Conservation (phyloP, 2,113 vertebrate species). For the Rhegmatorhina hoffmannsi region DNA sequence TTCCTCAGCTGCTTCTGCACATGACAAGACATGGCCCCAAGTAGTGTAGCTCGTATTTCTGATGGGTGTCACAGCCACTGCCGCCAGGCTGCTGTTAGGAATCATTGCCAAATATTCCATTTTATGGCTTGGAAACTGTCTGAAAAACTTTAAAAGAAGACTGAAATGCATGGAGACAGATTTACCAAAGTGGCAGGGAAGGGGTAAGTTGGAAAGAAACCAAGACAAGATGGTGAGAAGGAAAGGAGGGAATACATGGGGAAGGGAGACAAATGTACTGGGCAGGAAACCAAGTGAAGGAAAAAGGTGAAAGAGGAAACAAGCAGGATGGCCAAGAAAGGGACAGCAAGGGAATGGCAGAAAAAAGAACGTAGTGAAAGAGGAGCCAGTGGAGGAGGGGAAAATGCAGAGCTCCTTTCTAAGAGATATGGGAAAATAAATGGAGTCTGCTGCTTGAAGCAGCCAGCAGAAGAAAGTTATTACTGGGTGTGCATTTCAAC, state of each 20-base stretch:
- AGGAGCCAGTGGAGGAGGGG: background rate
- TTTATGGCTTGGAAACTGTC: background rate
- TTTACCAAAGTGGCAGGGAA: background rate
- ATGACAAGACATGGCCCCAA: background rate
- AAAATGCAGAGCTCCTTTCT: background rate
- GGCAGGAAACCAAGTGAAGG: slow-evolving; percentile 6
- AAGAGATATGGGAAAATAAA: slow-evolving; percentile 39
- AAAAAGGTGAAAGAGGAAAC: background rate
- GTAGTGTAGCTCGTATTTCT: background rate
- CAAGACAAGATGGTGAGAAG: background rate
- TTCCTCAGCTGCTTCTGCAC: background rate
- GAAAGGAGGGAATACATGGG: background rate
- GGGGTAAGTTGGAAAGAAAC: background rate
- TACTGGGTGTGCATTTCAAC: background rate
- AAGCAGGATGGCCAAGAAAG: slow-evolving; percentile 9
- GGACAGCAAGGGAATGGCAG: background rate
- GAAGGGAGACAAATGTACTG: background rate
- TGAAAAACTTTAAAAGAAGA: background rate
- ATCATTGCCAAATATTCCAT: background rate
- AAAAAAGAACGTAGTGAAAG: background rate
- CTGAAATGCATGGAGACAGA: background rate
- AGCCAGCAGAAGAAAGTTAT: background rate
- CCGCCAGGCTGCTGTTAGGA: background rate
- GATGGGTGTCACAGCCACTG: background rate
- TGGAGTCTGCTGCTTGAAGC: background rate